Evolutionary conservation across 2,113 vertebrate species (phyloP), one percentile per base, ranked within the genome.

Genomic region (Brachypodius melanocephalos): DNA sequence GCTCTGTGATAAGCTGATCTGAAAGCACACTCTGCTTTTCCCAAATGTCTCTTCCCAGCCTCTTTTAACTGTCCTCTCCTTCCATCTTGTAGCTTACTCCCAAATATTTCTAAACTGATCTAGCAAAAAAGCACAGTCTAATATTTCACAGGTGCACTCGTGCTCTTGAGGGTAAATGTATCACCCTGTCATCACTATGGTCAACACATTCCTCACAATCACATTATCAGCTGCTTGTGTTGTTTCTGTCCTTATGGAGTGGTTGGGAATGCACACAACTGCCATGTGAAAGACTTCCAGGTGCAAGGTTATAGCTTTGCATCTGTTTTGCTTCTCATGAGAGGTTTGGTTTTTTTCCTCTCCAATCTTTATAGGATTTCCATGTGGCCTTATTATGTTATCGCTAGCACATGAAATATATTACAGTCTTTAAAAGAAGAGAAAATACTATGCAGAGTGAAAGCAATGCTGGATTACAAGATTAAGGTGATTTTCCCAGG

Each of bases 121-220:
- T 42, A 75, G 88, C 65, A 71, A 79, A 94, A 94, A 88, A 77
- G 52, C 51, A 87, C 17, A 81, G 52, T 43, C 86, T 92, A 94
- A 81, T 91, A 96, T 85, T 87, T 96, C 90, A 93, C 96, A 96
- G 90, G 90, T 96, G 96, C 92, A 86, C 48, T 65, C 1, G 0
- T 59, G 92, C 77, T 88, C 84, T 85, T 57, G 3, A 54, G 94
- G 48, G 79, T 69, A 32, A 92, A 93, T 75, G 90, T 65, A 94
- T 94, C 96, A 95, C 91, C 76, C 80, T 96, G 93, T 97, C 92
- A 97, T 84, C 94, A 86, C 94, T 68, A 89, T 16, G 93, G 89
- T 95, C 95, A 96, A 95, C 94, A 91, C 95, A 90, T 96, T 96
- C 90, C 93, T 96, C 94, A 88, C 82, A 89, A 96, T 91, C 89